phyloP scores from a whole-genome alignment of 2,888 invertebrate species.

The Philonicus albiceps region DNA sequence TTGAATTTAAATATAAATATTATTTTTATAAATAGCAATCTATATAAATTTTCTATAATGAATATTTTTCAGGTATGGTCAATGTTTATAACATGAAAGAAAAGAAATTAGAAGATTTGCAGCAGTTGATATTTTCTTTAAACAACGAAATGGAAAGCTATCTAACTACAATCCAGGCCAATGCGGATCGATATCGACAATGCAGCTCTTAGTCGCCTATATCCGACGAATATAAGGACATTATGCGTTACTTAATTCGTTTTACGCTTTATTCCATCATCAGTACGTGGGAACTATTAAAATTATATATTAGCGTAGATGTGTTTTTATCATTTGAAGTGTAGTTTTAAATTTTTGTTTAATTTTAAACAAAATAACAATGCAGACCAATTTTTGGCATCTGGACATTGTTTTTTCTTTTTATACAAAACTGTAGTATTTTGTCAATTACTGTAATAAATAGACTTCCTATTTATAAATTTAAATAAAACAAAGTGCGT shows the following conservation, averaged over 20 bases:
- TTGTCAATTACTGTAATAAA: not conserved
- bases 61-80: slow-evolving; percentile 67
- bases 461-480: too few species aligned
- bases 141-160: slow-evolving; percentile 71
- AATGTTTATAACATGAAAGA: slow-evolving; percentile 70
- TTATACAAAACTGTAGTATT: not conserved
- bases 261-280: not conserved
- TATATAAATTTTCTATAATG: slow-evolving; percentile 47
- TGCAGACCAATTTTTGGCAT: slow-evolving; percentile 20
- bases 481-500: too few species aligned
- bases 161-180: slow-evolving; percentile 68
- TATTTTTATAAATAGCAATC: not conserved
- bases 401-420: slow-evolving; percentile 22
- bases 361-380: not conserved
- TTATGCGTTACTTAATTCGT: slow-evolving; percentile 35
- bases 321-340: not conserved
- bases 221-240: not conserved
- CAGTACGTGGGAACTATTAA: not conserved
- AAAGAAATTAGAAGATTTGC: slow-evolving; percentile 67
- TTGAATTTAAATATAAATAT: not conserved
- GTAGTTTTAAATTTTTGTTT: not conserved
- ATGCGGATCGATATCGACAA: slow-evolving; percentile 70
- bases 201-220: slow-evolving; percentile 58
- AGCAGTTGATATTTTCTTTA: slow-evolving; percentile 69
- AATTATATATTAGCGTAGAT: slow-evolving; percentile 6